A percentile compares a stretch with the other conserved stretches of the same genome.
These are phyloP conservation scores for Drosophila nannoptera DNA, from an alignment of 1,140 invertebrate species.

Conservation along the genomic window DNA sequence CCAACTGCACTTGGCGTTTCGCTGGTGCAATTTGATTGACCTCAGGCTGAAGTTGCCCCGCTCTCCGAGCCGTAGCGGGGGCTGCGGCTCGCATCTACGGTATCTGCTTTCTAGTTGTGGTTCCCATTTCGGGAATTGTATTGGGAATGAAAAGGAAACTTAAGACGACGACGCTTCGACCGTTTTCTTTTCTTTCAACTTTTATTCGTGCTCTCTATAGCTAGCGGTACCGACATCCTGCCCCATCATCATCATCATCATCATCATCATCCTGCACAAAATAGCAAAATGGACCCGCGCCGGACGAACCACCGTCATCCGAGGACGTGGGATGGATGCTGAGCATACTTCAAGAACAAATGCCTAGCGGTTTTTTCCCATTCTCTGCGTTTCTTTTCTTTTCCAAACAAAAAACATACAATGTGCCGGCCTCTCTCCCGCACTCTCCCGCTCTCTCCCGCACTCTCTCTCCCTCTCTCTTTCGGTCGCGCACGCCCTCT, in stretches of 20 bases:
- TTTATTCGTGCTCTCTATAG: slow-evolving; percentile 22
- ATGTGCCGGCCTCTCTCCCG: slow-evolving; percentile 32
- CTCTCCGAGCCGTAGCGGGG: too few species aligned
- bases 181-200: slow-evolving; percentile 45
- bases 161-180: slow-evolving; percentile 70
- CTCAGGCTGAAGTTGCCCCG: too few species aligned
- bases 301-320: slow-evolving; percentile 32
- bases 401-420: slow-evolving; percentile 65
- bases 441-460: slow-evolving; percentile 8
- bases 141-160: slow-evolving; percentile 56
- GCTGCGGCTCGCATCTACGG: slow-evolving; percentile 24
- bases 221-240: slow-evolving; percentile 73
- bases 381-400: not conserved
- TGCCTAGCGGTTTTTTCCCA: slow-evolving; percentile 62
- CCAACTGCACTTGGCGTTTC: not conserved
- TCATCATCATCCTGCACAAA: slow-evolving; percentile 20
- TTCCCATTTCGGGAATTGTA: slow-evolving; percentile 28
- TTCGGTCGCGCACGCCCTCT: not conserved
- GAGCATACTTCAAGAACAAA: slow-evolving; percentile 62
- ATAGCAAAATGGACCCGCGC: slow-evolving; percentile 53
- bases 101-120: slow-evolving; percentile 54
- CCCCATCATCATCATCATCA: slow-evolving; percentile 33
- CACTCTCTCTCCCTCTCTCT: not conserved
- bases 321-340: slow-evolving; percentile 48
- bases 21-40: too few species aligned